Conservation (phyloP, 2,113 vertebrate genomes). For the Bubalus kerabau region DNA sequence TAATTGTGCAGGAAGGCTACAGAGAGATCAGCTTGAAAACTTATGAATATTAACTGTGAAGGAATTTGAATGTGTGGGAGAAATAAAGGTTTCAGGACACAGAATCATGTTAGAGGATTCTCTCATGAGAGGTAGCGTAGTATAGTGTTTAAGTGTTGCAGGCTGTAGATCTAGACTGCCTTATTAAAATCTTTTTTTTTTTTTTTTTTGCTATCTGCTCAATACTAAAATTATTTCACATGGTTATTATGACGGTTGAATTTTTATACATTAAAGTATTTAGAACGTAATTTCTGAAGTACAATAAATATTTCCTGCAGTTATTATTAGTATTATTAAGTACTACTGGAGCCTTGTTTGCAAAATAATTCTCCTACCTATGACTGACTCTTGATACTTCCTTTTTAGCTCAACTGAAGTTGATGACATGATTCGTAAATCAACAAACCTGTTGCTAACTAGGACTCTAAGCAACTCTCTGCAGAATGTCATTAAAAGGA, state of each 20-base stretch:
- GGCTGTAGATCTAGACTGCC: not conserved
- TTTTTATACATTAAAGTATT: not conserved
- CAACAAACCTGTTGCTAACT: conserved; percentile 94
- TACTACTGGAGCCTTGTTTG: not conserved
- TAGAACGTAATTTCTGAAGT: not conserved
- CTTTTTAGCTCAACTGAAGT: conserved; percentile 92
- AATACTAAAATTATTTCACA: not conserved
- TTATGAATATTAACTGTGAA: not conserved
- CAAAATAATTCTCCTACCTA: not conserved
- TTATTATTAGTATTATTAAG: not conserved
- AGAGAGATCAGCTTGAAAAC: not conserved
- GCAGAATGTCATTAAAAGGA: conserved; percentile 96
- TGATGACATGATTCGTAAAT: conserved; percentile 98
- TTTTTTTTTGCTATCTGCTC: not conserved
- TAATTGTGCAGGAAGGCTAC: not conserved
- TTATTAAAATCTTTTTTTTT: not conserved
- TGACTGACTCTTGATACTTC: not conserved
- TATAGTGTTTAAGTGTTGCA: not conserved
- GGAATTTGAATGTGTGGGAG: not conserved
- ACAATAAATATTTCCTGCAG: not conserved
- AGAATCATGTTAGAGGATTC: not conserved
- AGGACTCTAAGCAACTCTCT: conserved; percentile 94
- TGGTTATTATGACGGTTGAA: not conserved
- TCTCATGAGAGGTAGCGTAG: not conserved
- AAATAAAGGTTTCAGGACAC: not conserved